These are phyloP conservation scores for Calyptommatus sinebrachiatus DNA, from an alignment of 2,113 vertebrate species.

Conservation along the genomic window DNA sequence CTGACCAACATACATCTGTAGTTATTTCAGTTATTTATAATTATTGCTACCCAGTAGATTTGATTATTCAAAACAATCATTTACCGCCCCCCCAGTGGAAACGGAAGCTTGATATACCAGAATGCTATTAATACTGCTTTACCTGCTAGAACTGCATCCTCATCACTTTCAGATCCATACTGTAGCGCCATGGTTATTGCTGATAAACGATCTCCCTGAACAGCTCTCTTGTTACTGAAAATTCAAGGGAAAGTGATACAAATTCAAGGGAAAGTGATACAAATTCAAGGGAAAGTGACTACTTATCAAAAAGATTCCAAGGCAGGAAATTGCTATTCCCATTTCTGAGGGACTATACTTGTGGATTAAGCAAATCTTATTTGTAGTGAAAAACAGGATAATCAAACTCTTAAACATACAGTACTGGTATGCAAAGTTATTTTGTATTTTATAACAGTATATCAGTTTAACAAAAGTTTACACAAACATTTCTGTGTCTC, in stretches of 20 bases:
- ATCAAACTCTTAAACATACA: neutral
- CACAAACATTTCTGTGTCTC: neutral
- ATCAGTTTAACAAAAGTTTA: neutral
- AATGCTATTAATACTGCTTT: neutral
- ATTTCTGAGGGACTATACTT: too few species aligned
- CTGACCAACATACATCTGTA: neutral
- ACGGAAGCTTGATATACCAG: neutral
- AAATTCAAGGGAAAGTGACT: slow-evolving; percentile 39
- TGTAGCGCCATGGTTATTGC: slow-evolving; percentile 97
- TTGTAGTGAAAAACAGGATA: neutral
- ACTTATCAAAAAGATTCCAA: neutral
- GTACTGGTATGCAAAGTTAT: neutral
- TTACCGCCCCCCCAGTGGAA: too few species aligned
- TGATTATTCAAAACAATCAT: too few species aligned
- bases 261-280: slow-evolving; percentile 43
- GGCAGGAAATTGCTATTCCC: too few species aligned
- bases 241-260: slow-evolving; percentile 39
- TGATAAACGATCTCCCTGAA: slow-evolving; percentile 92
- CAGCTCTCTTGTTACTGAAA: slow-evolving; percentile 89
- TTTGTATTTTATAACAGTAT: neutral
- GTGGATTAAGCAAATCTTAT: neutral
- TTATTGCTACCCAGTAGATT: neutral
- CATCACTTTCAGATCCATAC: slow-evolving; percentile 96
- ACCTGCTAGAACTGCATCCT: slow-evolving; percentile 93
- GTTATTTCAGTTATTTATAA: neutral